These are phyloP conservation scores for Zaprionus tsacasi DNA, from an alignment of 1,140 invertebrate genomes.

Conservation along the genomic window DNA sequence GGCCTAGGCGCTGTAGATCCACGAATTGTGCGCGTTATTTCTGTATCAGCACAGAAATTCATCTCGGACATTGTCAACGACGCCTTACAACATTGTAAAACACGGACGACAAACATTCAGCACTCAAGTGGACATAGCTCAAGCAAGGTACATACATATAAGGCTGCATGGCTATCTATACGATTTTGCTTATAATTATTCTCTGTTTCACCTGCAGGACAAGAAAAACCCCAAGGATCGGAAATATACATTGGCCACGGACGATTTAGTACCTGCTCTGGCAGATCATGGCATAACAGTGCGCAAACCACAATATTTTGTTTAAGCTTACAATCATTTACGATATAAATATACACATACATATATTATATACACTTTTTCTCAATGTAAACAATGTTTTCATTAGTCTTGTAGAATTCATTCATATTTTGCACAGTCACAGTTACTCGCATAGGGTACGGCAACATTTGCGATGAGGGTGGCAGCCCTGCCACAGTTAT, in stretches of 20 bases:
- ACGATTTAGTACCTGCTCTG: constrained; percentile 96
- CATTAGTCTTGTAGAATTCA: background rate
- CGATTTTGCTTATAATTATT: background rate
- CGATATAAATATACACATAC: constrained; percentile 62
- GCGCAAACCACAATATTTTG: constrained; percentile 95
- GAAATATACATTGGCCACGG: constrained; percentile 96
- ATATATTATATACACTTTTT: background rate
- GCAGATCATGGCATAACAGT: constrained; percentile 98
- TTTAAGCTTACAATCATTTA: constrained; percentile 33
- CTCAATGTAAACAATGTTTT: background rate
- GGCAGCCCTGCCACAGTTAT: constrained; percentile 9
- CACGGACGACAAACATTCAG: constrained; percentile 90
- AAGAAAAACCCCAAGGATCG: constrained; percentile 90
- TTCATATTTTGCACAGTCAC: background rate
- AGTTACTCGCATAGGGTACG: constrained; percentile 14
- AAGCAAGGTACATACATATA: constrained; percentile 52
- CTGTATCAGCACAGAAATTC: constrained; percentile 98
- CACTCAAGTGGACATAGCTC: constrained; percentile 79
- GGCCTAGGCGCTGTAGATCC: constrained; percentile 96
- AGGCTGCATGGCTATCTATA: background rate
- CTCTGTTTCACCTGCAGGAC: constrained; percentile 36
- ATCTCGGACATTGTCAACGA: constrained; percentile 99
- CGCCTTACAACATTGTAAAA: constrained; percentile 97
- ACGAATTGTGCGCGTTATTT: constrained; percentile 93
- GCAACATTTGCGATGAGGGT: no score